Percentiles rank a stretch among this genome's conserved stretches.
These are phyloP conservation scores for Hydrolagus affinis DNA, from an alignment of 2,113 vertebrate species.

Conservation along the genomic window DNA sequence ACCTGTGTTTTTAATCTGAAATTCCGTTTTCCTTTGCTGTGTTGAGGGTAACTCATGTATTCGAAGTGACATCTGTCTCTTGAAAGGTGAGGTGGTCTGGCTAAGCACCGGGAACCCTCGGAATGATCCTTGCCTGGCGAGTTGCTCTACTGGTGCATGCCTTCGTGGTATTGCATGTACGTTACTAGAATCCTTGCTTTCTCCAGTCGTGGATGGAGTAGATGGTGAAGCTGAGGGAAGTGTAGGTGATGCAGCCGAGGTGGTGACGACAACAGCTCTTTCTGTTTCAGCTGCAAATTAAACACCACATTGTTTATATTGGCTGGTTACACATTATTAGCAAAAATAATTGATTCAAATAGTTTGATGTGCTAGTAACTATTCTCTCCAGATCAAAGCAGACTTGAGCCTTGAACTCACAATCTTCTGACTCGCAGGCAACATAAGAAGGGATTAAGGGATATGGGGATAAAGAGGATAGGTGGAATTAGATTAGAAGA, in stretches of 20 bases:
- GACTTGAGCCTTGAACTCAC: too few species aligned
- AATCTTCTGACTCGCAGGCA: too few species aligned
- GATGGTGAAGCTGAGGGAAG: conserved; percentile 49
- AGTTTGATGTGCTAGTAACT: too few species aligned
- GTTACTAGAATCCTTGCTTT: conserved; percentile 58
- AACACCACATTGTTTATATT: neutral
- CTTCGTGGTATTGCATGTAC: conserved; percentile 82
- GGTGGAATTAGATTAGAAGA: too few species aligned
- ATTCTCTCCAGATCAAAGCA: too few species aligned
- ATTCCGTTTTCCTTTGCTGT: conserved; percentile 91
- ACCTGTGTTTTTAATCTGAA: conserved; percentile 86
- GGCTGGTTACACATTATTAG: too few species aligned
- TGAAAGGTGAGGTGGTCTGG: conserved; percentile 96
- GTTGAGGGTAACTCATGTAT: conserved; percentile 94
- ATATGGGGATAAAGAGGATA: too few species aligned
- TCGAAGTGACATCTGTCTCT: conserved; percentile 84
- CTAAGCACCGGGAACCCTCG: conserved; percentile 88
- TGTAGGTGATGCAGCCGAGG: conserved; percentile 49
- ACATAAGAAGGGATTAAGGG: too few species aligned
- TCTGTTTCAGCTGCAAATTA: conserved; percentile 65
- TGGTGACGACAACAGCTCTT: conserved; percentile 34
- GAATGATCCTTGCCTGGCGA: conserved; percentile 93
- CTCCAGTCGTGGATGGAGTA: conserved; percentile 67
- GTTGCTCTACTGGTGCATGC: conserved; percentile 84
- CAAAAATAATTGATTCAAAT: too few species aligned